Percentiles rank a stretch among this genome's conserved stretches.
Evolutionary conservation across 2,797 vertebrate species (phyloP).

Genomic region (Alcedo quadribrachys): DNA sequence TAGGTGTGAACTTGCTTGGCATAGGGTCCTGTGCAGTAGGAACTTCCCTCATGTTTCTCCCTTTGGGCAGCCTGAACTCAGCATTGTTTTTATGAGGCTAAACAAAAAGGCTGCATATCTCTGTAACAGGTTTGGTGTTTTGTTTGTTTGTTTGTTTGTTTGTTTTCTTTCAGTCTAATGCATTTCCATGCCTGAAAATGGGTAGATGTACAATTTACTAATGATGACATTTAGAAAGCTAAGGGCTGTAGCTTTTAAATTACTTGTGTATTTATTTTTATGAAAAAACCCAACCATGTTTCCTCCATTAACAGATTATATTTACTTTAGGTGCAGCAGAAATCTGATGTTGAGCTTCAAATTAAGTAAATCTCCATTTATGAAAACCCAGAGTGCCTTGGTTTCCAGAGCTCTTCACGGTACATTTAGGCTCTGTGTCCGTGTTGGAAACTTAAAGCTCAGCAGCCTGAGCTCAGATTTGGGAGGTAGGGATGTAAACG

Average conservation of each 20-base stretch:
- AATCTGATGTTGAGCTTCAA: neutral
- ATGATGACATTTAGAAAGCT: neutral
- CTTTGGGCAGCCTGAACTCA: neutral
- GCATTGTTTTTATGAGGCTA: neutral
- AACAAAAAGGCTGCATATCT: neutral
- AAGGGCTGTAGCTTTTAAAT: neutral
- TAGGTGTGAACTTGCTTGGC: neutral
- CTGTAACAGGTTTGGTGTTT: neutral
- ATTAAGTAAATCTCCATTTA: conserved; percentile 8
- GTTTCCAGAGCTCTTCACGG: neutral
- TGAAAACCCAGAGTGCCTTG: neutral
- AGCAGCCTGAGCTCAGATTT: neutral
- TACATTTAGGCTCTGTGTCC: neutral
- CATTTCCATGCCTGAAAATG: neutral
- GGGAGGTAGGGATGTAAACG: neutral
- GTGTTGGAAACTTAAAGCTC: neutral
- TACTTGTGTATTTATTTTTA: neutral
- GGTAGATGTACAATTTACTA: neutral
- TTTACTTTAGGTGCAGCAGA: conserved; percentile 5
- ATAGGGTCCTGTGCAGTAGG: neutral
- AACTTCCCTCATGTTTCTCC: neutral
- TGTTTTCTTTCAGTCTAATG: neutral
- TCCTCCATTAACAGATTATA: neutral
- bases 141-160: too few species aligned
- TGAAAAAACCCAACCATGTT: neutral